These are phyloP conservation scores for Caenorhabditis uteleia DNA, from an alignment of 2,888 invertebrate species.

Conservation along the genomic window DNA sequence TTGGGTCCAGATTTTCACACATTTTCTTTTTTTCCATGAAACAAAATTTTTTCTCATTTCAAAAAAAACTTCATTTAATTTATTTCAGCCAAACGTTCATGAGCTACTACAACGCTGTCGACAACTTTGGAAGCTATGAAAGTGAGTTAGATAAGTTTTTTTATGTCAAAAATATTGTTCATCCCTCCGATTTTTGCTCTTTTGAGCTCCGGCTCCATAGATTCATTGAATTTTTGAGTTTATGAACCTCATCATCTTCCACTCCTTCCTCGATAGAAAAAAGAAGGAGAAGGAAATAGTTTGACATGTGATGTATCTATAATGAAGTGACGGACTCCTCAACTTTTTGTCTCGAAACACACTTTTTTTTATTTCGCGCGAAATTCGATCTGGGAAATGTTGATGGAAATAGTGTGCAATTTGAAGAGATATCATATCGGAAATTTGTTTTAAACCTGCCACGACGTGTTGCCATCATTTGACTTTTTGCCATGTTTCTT, in stretches of 20 bases:
- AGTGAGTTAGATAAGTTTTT: slow-evolving; percentile 21
- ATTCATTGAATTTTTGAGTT: background rate
- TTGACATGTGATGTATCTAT: slow-evolving; percentile 15
- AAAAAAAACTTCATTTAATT: background rate
- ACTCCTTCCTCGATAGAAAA: background rate
- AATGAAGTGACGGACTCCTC: too few relatives aligned
- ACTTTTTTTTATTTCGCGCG: too few relatives aligned
- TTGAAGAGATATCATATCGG: too few relatives aligned
- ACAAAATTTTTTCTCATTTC: slow-evolving; percentile 1
- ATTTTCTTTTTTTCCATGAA: background rate
- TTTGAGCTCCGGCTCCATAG: too few relatives aligned
- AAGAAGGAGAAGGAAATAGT: slow-evolving; percentile 2
- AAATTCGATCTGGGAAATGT: too few relatives aligned
- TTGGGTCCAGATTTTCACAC: too few relatives aligned
- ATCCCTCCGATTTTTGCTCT: background rate
- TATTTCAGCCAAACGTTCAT: slow-evolving; percentile 30
- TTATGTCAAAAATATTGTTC: background rate
- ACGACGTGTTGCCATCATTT: too few relatives aligned
- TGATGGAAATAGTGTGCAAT: too few relatives aligned
- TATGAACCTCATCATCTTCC: slow-evolving; percentile 2
- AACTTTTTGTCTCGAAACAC: too few relatives aligned
- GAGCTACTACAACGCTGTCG: slow-evolving; percentile 35
- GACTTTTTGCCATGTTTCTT: too few relatives aligned
- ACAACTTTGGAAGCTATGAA: slow-evolving; percentile 32
- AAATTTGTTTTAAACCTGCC: too few relatives aligned